Conservation (phyloP, 2,797 vertebrate genomes). For the Chaenodraco wilsoni region DNA sequence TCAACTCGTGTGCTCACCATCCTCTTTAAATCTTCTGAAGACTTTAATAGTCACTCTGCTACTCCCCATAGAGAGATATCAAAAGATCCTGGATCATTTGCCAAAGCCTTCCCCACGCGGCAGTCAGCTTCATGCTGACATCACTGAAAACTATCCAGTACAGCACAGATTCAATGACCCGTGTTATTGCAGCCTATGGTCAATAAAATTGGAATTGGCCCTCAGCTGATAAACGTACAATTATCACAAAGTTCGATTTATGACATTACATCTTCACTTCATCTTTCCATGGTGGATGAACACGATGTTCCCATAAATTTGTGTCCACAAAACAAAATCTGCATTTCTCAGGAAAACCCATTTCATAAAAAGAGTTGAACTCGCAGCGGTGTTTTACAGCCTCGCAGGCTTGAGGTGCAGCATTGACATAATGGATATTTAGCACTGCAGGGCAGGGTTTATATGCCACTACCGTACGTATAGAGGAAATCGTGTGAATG, state of each 20-base stretch:
- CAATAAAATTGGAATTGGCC: constrained; percentile 66
- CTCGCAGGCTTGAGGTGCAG: constrained; percentile 24
- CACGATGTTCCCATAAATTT: constrained; percentile 55
- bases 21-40: constrained; percentile 16
- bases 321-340: constrained; percentile 59
- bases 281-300: constrained; percentile 54
- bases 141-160: constrained; percentile 51
- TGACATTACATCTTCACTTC: constrained; percentile 50
- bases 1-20: constrained; percentile 2
- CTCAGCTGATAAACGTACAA: constrained; percentile 43
- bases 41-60: constrained; percentile 3
- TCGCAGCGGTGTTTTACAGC: constrained; percentile 35
- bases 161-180: constrained; percentile 62
- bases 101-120: constrained; percentile 25
- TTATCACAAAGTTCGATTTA: constrained; percentile 62
- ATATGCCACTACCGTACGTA: constrained; percentile 43
- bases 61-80: constrained; percentile 7
- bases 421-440: constrained; percentile 26
- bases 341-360: constrained; percentile 49
- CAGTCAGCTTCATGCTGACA: constrained; percentile 54
- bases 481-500: constrained; percentile 37
- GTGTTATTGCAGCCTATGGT: constrained; percentile 62
- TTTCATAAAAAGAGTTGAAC: constrained; percentile 54
- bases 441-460: constrained; percentile 49
- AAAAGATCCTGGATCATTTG: constrained; percentile 23